Evolutionary conservation across 2,888 invertebrate genomes (phyloP), one percentile per base, ranked within the genome.

Genomic region (Coenonympha arcania): DNA sequence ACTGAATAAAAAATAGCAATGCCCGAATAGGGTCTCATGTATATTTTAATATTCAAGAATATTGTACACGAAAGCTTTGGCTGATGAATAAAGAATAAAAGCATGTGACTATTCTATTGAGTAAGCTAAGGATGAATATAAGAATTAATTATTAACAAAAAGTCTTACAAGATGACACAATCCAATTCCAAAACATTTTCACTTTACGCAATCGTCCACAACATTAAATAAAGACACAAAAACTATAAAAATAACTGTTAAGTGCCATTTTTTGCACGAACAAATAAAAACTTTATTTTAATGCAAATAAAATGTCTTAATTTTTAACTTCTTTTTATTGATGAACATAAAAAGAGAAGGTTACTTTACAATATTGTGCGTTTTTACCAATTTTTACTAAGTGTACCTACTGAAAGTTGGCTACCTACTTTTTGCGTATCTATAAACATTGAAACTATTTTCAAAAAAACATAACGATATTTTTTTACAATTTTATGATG

Each of bases 251-350:
- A 46, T 20, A 50, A 41, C 33, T 24, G 41, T 33, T 46, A 46
- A 40, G n/a, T n/a, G n/a, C n/a, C n/a, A 41, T 33, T 44, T n/a
- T 46, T 28, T 46, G 43, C 43, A 15, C 31, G 22, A 43, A 33
- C 31, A 16, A 22, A 43, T 42, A 43, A 43, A 43, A 41, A 41
- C 9, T 39, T 39, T 39, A 24, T 31, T 20, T 51, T 31, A 47
- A 47, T 47, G 42, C 24, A 41, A 41, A 31, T 40, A 15, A 47
- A 41, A 51, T 46, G 51, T 47, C 51, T 51, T 47, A 34, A 51
- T 51, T 51, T 42, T 51, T 45, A 50, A 43, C 30, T 20, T 31
- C 31, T 43, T 43, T 43, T 31, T 31, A 43, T 30, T 43, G 31
- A 33, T 33, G 31, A 30, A 43, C 43, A 43, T 43, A 33, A 43